Evolutionary conservation across 2,888 invertebrate species (phyloP), one percentile per base, ranked within the genome.

Genomic region (Lydus trimaculatus): DNA sequence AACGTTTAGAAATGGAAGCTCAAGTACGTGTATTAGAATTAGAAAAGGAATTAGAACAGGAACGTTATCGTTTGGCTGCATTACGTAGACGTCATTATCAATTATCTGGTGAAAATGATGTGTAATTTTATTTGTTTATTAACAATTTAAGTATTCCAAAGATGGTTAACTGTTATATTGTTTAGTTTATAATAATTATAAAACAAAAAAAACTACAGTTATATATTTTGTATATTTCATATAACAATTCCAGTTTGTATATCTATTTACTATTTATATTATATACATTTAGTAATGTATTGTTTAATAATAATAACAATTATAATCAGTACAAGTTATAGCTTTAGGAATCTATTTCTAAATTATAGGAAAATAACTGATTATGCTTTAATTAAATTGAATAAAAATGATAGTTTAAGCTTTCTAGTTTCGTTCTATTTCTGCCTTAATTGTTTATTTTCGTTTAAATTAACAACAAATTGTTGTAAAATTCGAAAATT

Each of bases 1-100:
- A 99, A 82, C 91, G 95, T 43, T 88, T 96, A 78, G 99, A 99
- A 88, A 98, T 99, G 96, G 98, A 99, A 85, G 93, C 96, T 75
- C 98, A 98, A 86, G 97, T 98, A 58, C 91, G 94, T 80, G 94
- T 98, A 69, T 87, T 99, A 74, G 97, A 98, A 86, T 87, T 98
- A 76, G 98, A 99, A 84, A 93, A 93, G 73, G 92, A 94, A 65
- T 87, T 99, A 73, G 95, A 96, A 82, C 93, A 92, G 74, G 98
- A 99, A 87, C 89, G 99, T 72, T 88, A 92, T 73, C 89, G 91
- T 73, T 88, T 99, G 74, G 91, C 96, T 31, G 93, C 96, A 69
- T 89, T 99, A 68, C 89, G 99, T 71, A 93, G 94, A 81, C 92
- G 95, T 75, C 98, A 99, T 87, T 99, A 99, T 87, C 93, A 94